Evolutionary conservation across 1,140 invertebrate genomes (phyloP), one percentile per base, ranked within the genome.

Genomic region (Caenorhabditis brenneri): DNA sequence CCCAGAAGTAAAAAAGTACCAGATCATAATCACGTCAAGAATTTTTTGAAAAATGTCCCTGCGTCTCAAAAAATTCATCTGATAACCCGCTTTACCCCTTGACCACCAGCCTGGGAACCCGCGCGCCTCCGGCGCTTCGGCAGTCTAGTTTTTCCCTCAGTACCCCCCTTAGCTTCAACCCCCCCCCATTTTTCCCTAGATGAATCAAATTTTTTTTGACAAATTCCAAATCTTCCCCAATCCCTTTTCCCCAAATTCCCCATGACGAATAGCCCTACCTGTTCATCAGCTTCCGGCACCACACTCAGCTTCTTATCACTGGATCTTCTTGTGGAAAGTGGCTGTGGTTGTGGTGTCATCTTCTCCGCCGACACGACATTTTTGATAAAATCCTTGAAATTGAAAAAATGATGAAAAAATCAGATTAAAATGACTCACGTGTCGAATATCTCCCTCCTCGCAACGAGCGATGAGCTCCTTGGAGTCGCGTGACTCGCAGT

Each of bases 271-370:
- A n/a, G n/a, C 42, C 36, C 27, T 1, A 85, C 81, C 84, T 86
- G 85, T 24, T 86, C 85, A 53, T 86, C 85, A 15, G 82, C 69
- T 80, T 86, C 85, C 12, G 84, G 84, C n/a, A 86, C 85, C 48
- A 86, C 84, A 46, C 83, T 86, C 24, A 86, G 65, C 36, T 86
- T 86, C 83, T 86, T 86, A 58, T 81, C 83, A 65, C 82, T 83
- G 79, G 79, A 74, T 74, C 65, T 74, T 74, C 65, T 74, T 74
- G 65, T 42, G 5, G 65, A 74, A n/a, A 74, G n/a, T n/a, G 65
- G 65, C n/a, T 74, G 65, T 7, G 33, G 65, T n/a, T n/a, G n/a
- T n/a, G n/a, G n/a, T n/a, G n/a, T n/a, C 65, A 74, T 74, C 22
- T 74, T 74, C 19, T 74, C 65, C 33, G 65, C 65, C 16, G 65